Evolutionary conservation across 1,140 invertebrate genomes (phyloP), one percentile per base, ranked within the genome.

Genomic region (Brachionus asplanchnoidis): DNA sequence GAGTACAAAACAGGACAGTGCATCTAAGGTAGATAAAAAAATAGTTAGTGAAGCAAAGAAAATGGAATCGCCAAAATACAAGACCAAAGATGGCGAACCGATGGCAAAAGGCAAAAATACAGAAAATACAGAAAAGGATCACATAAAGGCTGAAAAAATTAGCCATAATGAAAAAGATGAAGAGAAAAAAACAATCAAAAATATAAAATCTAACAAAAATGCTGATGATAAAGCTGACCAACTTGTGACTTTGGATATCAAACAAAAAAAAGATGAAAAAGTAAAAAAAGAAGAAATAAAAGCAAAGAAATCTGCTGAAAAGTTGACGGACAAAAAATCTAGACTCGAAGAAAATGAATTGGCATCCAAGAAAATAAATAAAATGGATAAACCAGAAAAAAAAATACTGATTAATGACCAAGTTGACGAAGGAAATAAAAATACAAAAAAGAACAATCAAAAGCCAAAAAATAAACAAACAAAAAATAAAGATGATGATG

Each of bases 401-500:
- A 36, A 7, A 36, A 36, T 36, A 4, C 32, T 36, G 0, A 36
- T 7, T 7, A 7, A 36, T 36, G 32, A 7, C 6, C 32, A 36
- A 36, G 32, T 36, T 36, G 11, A 53, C 46, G 17, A 14, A 17
- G 14, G 3, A 53, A 17, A n/a, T 53, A 6, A 4, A n/a, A 53
- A 53, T 53, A 2, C 5, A 3, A 53, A 53, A 53, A 53, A 53
- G 17, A n/a, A 14, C 17, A 14, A 53, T 17, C 14, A 53, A 53
- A 53, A 53, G 14, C 7, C 46, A 53, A 73, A 2, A 17, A 42
- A 6, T 20, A 6, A 75, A 20, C 20, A 75, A 87, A 85, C 44
- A 87, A 87, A 86, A 85, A 20, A 4, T 5, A 42, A 40, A 17
- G 3, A 75, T 17, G 42, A 75, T 11, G 17, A 75, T 40, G 3